Evolutionary conservation across 2,888 invertebrate genomes (phyloP).

Genomic region (Drosophila niveifrons): DNA sequence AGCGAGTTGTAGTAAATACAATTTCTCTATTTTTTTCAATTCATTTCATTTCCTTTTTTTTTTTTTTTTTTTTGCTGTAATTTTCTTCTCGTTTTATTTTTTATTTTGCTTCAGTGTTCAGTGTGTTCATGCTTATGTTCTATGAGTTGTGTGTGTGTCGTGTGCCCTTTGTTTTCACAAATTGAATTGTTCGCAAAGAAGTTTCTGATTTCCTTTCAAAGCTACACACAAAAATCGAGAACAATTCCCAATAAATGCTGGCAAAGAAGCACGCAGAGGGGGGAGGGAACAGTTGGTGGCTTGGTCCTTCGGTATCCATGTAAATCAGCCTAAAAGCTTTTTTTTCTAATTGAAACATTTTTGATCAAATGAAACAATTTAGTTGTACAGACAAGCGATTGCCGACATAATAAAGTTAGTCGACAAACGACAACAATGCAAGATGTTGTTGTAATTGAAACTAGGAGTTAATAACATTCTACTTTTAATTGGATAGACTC

Average conservation of each 20-base stretch:
- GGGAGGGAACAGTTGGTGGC: background rate
- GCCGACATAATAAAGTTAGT: slow-evolving; percentile 47
- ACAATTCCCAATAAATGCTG: slow-evolving; percentile 26
- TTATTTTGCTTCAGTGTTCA: background rate
- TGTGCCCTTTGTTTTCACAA: slow-evolving; percentile 61
- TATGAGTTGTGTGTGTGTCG: slow-evolving; percentile 38
- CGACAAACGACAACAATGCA: slow-evolving; percentile 3
- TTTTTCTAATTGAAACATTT: slow-evolving; percentile 72
- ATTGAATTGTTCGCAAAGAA: slow-evolving; percentile 71
- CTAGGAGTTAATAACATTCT: slow-evolving; percentile 38
- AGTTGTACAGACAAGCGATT: slow-evolving; percentile 40
- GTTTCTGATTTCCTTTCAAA: slow-evolving; percentile 62
- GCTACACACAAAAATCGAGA: slow-evolving; percentile 28
- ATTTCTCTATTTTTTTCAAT: slow-evolving; percentile 42
- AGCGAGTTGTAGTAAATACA: slow-evolving; percentile 49
- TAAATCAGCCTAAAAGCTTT: slow-evolving; percentile 67
- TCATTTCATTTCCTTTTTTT: slow-evolving; percentile 50
- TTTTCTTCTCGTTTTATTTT: slow-evolving; percentile 39
- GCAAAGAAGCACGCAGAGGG: background rate
- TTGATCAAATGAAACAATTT: slow-evolving; percentile 55
- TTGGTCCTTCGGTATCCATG: slow-evolving; percentile 29
- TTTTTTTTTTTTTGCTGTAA: slow-evolving; percentile 23
- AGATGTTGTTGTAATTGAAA: slow-evolving; percentile 9
- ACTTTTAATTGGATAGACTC: slow-evolving; percentile 22
- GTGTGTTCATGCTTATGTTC: slow-evolving; percentile 4